phyloP scores from a whole-genome alignment of 2,888 invertebrate genomes.

The Nemotelus nigrinus region DNA sequence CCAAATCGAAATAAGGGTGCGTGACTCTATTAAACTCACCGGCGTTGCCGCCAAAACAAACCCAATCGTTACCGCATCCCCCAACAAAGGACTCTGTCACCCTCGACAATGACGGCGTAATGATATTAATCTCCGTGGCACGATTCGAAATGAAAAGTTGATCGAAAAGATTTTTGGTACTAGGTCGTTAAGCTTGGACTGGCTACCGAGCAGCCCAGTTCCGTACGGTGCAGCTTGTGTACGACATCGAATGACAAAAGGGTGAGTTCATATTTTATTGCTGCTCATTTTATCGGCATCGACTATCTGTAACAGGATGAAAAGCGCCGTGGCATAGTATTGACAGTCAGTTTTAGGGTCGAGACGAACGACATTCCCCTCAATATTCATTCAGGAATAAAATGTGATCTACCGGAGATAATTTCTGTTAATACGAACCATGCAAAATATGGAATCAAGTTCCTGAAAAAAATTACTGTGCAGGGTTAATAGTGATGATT shows the following conservation, averaged over 20 bases:
- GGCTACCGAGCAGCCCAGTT: slow-evolving; percentile 9
- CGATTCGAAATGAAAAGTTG: slow-evolving; percentile 37
- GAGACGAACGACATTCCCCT: not conserved
- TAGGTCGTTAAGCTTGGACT: not conserved
- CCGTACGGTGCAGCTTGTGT: not conserved
- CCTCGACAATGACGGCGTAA: not conserved
- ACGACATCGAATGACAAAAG: slow-evolving; percentile 5
- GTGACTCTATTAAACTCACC: too few species aligned
- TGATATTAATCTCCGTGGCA: slow-evolving; percentile 30
- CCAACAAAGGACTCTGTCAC: not conserved
- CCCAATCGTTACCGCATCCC: not conserved
- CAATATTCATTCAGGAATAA: slow-evolving; percentile 4
- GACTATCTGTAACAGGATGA: slow-evolving; percentile 10
- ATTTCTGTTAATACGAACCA: slow-evolving; percentile 41
- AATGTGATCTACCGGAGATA: slow-evolving; percentile 38
- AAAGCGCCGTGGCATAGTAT: not conserved
- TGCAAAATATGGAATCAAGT: slow-evolving; percentile 34
- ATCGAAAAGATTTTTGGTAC: slow-evolving; percentile 35
- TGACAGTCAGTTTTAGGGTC: not conserved
- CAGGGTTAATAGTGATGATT: not conserved
- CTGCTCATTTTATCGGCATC: slow-evolving; percentile 34
- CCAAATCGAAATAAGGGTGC: too few species aligned
- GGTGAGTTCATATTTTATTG: slow-evolving; percentile 40
- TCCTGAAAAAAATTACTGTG: not conserved
- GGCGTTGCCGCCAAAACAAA: not conserved